These are phyloP conservation scores for Noctilio leporinus DNA, from an alignment of 2,113 vertebrate species.

Conservation along the genomic window DNA sequence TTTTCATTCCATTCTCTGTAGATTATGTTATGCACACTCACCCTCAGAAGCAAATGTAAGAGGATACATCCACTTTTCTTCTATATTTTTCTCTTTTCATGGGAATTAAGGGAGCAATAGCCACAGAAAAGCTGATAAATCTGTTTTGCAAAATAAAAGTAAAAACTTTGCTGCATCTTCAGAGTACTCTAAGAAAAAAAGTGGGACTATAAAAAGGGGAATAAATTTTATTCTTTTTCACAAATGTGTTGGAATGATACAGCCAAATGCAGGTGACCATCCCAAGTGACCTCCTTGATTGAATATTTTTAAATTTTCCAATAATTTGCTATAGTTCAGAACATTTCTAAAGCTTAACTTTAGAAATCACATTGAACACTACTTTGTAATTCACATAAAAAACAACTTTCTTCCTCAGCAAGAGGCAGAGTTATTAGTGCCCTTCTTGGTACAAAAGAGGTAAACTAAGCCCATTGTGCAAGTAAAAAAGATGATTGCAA, in stretches of 20 bases:
- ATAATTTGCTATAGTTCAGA: background rate
- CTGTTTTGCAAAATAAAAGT: background rate
- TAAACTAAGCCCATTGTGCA: background rate
- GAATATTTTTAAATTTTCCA: background rate
- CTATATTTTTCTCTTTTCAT: background rate
- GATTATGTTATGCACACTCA: background rate
- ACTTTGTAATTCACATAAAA: background rate
- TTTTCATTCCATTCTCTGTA: background rate
- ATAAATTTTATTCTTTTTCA: background rate
- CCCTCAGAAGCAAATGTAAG: background rate
- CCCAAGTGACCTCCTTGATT: background rate
- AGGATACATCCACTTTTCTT: fast-evolving
- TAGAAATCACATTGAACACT: background rate
- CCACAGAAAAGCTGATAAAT: background rate
- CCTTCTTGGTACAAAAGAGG: background rate
- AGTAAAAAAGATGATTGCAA: background rate
- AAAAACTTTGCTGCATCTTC: background rate
- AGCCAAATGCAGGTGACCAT: background rate
- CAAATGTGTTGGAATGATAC: background rate
- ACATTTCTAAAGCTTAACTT: background rate
- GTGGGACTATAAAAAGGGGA: background rate
- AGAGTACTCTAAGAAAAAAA: background rate
- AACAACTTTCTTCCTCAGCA: background rate
- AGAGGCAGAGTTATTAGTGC: fast-evolving
- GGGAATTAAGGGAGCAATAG: background rate